Evolutionary conservation across 2,888 invertebrate genomes (phyloP), one percentile per base, ranked within the genome.

Genomic region (Meteorus cinctellus): DNA sequence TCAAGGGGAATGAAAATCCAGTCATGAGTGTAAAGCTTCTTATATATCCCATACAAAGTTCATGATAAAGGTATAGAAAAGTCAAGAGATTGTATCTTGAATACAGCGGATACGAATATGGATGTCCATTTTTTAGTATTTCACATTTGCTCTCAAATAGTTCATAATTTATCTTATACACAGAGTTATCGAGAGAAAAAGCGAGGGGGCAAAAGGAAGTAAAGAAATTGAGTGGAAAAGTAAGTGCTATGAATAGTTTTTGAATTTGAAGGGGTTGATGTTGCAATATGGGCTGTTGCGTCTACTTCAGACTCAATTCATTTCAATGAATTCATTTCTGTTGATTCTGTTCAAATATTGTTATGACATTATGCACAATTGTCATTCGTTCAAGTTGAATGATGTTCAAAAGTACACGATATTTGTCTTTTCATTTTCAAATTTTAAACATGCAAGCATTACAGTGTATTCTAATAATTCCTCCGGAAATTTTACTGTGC

Each of bases 11-110:
- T 55, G 19, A 55, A 55, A 55, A 55, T 55, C 24, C 19, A 55
- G 55, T 19, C 19, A 55, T 19, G 55, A 55, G 55, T 55, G 55
- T 55, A 55, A 55, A 55, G 55, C 55, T 55, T 24, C 55, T 55
- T 55, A 55, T 55, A 55, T 8, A 55, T 8, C 24, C 19, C 5
- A 19, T 55, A 55, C 55, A 55, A 55, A 55, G 19, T 8, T 55
- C 55, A 55, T 55, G 55, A 55, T 19, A 55, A 24, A 55, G 55
- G 55, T 55, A 55, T 4, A 55, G 19, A 55, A 48, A 19, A 55
- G 55, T 55, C 55, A 55, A 55, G 19, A 55, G 19, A 55, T 55
- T 55, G 19, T 55, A 55, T 24, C 24, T 55, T 24, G 19, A 19
- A 55, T 24, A 19, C n/a, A 55, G 4, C 55, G 55, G 10, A 55